phyloP scores from a whole-genome alignment of 2,113 vertebrate genomes.

The Dinomys branickii region DNA sequence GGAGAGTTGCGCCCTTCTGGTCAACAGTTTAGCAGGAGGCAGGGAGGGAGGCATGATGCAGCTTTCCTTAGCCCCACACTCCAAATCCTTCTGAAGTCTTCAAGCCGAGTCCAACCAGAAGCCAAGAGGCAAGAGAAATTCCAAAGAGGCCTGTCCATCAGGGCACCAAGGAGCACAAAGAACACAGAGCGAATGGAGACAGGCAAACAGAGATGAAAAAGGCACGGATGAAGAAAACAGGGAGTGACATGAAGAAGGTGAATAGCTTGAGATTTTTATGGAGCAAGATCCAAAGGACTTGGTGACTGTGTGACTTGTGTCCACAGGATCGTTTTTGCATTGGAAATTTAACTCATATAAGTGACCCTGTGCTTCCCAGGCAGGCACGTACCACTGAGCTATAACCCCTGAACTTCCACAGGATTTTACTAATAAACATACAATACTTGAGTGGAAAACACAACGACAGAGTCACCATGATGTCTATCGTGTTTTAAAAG shows the following conservation, averaged over 20 bases:
- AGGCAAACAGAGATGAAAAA: neutral
- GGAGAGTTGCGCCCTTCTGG: neutral
- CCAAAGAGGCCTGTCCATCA: neutral
- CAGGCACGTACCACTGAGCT: too few species aligned
- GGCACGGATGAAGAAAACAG: neutral
- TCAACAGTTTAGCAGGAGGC: neutral
- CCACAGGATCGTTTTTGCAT: neutral
- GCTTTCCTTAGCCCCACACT: neutral
- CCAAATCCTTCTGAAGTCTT: neutral
- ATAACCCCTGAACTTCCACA: neutral
- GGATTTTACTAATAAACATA: neutral
- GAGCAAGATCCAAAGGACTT: neutral
- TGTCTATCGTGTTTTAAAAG: neutral
- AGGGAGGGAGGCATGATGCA: neutral
- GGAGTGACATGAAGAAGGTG: neutral
- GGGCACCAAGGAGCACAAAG: neutral
- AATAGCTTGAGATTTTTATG: neutral
- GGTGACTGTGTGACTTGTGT: neutral
- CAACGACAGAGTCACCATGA: neutral
- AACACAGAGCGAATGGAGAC: neutral
- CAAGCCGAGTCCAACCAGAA: neutral
- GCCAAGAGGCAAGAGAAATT: neutral
- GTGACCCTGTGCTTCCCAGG: too few species aligned
- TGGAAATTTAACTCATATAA: too few species aligned
- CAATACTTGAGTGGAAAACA: neutral